Conservation (phyloP, 2,888 invertebrate species). For the Holacanthella duospinosa region DNA sequence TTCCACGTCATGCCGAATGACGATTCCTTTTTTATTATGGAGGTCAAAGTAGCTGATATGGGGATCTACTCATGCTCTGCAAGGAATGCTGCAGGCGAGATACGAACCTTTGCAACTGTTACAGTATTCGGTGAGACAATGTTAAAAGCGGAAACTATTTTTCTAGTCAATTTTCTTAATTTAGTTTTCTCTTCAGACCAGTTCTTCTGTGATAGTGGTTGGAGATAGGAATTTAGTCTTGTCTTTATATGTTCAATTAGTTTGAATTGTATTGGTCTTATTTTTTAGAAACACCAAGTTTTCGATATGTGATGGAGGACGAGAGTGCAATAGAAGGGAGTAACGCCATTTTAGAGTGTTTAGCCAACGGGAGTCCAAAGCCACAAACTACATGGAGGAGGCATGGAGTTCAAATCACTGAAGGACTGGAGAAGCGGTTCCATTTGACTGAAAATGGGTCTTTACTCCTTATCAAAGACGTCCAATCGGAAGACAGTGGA, state of each 20-base stretch:
- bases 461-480: slow-evolving; percentile 73
- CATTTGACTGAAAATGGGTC: slow-evolving; percentile 80
- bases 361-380: slow-evolving; percentile 72
- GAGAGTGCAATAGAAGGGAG: slow-evolving; percentile 72
- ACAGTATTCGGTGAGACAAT: slow-evolving; percentile 55
- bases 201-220: background rate
- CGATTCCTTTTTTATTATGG: slow-evolving; percentile 83
- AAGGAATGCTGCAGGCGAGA: slow-evolving; percentile 74
- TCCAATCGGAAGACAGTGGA: slow-evolving; percentile 66
- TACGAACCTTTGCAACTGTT: slow-evolving; percentile 74
- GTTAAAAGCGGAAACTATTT: background rate
- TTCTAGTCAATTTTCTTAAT: background rate
- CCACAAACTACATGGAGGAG: slow-evolving; percentile 75
- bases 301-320: slow-evolving; percentile 72
- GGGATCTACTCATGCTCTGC: slow-evolving; percentile 91
- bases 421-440: slow-evolving; percentile 50
- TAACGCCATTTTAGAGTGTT: slow-evolving; percentile 76
- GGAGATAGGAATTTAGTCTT: background rate
- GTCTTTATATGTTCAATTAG: slow-evolving; percentile 1
- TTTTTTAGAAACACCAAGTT: slow-evolving; percentile 66
- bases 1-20: slow-evolving; percentile 88
- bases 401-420: slow-evolving; percentile 65
- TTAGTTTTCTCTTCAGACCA: background rate
- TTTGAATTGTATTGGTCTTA: too few relatives aligned
- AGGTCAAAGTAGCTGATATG: slow-evolving; percentile 76